These are phyloP conservation scores for Limnephilus rhombicus DNA, from an alignment of 2,888 invertebrate genomes.

Conservation along the genomic window DNA sequence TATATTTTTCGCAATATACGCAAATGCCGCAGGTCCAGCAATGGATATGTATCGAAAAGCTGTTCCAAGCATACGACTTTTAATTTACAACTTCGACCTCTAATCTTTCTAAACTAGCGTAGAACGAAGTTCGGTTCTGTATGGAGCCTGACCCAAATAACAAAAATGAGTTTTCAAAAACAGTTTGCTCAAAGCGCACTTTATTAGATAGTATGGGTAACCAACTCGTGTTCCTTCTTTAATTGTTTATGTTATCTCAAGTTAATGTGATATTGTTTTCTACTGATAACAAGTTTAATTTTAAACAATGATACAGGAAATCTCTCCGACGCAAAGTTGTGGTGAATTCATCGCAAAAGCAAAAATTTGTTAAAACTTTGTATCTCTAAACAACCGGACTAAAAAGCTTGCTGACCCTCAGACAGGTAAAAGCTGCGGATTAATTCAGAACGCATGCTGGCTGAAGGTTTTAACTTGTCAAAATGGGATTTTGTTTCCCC, in stretches of 20 bases:
- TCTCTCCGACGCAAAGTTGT: neutral
- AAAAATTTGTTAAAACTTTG: neutral
- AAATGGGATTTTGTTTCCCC: constrained; percentile 16
- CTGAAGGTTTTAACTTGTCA: constrained; percentile 31
- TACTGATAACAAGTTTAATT: neutral
- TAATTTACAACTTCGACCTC: too few relatives aligned
- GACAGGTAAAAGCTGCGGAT: constrained; percentile 11
- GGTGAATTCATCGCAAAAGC: neutral
- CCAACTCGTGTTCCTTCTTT: neutral
- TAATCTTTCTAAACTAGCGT: too few relatives aligned
- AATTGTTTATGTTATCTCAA: neutral
- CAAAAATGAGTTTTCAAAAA: too few relatives aligned
- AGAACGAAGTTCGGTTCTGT: too few relatives aligned
- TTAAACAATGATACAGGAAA: neutral
- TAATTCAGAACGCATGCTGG: constrained; percentile 34
- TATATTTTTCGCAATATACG: too few relatives aligned
- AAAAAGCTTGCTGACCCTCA: neutral
- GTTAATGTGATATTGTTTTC: neutral
- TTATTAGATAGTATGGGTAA: neutral
- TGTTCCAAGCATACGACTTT: too few relatives aligned
- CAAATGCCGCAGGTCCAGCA: too few relatives aligned
- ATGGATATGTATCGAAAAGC: too few relatives aligned
- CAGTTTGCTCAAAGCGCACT: neutral
- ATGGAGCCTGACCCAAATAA: too few relatives aligned
- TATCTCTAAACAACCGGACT: neutral